phyloP scores from a whole-genome alignment of 2,888 invertebrate genomes.

The Saturnia japonica region DNA sequence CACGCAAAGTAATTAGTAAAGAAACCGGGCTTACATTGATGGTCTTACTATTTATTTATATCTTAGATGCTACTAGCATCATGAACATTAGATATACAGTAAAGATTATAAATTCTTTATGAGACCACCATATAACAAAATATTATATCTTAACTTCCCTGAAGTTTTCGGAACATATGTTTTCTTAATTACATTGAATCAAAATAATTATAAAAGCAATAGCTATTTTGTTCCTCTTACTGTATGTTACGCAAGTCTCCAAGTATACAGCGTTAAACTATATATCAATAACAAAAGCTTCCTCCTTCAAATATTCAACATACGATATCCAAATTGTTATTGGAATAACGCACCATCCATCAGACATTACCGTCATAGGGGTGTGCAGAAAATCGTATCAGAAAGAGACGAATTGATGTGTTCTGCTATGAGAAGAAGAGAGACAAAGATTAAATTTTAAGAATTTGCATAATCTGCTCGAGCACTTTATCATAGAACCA shows the following conservation, averaged over 20 bases:
- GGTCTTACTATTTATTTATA: too few relatives aligned
- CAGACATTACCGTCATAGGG: constrained; percentile 71
- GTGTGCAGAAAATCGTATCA: constrained; percentile 59
- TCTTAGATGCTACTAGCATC: too few relatives aligned
- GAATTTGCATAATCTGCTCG: constrained; percentile 81
- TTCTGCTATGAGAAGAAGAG: constrained; percentile 45
- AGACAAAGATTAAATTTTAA: constrained; percentile 67
- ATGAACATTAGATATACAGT: too few relatives aligned
- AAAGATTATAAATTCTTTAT: too few relatives aligned
- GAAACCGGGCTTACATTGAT: background rate
- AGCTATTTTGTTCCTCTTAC: background rate
- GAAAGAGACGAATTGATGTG: constrained; percentile 49
- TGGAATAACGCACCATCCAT: constrained; percentile 82
- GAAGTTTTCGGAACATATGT: background rate
- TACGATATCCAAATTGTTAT: constrained; percentile 80
- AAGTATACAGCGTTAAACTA: constrained; percentile 5
- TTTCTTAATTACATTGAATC: background rate
- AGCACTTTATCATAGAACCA: constrained; percentile 82
- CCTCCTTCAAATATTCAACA: constrained; percentile 65
- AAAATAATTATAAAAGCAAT: background rate
- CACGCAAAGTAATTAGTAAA: background rate
- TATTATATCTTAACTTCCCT: background rate
- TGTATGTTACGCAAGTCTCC: background rate
- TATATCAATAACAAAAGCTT: constrained; percentile 17
- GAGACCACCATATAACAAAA: background rate